phyloP scores from a whole-genome alignment of 2,888 invertebrate species.

The Teinopalpus imperialis region DNA sequence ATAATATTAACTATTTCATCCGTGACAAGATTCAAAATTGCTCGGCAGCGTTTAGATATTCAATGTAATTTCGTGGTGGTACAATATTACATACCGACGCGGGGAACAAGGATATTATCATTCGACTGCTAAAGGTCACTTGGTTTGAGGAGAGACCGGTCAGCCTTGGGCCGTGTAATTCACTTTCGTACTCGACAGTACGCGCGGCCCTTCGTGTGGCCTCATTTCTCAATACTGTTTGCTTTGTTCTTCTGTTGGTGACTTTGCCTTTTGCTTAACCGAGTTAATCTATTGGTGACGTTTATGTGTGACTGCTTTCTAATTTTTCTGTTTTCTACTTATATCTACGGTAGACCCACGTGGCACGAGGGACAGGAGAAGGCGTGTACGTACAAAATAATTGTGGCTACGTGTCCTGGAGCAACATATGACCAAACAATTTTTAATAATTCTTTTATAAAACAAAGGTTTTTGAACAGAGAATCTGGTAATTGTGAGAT shows the following conservation, averaged over 20 bases:
- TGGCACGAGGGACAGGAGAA: no score
- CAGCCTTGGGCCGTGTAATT: conserved; percentile 75
- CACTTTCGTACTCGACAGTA: conserved; percentile 70
- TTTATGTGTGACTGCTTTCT: conserved; percentile 6
- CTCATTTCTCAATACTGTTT: conserved; percentile 69
- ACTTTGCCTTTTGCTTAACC: conserved; percentile 12
- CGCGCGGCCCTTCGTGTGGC: conserved; percentile 70
- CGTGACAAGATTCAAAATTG: conserved; percentile 2
- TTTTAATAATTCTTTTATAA: no score
- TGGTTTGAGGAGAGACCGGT: conserved; percentile 77
- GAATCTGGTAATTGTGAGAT: no score
- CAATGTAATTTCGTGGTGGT: conserved; percentile 52
- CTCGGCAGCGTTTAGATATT: conserved; percentile 28
- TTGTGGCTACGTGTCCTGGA: no score
- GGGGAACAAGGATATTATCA: conserved; percentile 78
- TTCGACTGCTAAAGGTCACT: conserved; percentile 73
- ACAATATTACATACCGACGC: conserved; percentile 54
- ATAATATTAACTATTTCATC: not conserved
- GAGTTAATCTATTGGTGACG: conserved; percentile 7
- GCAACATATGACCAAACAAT: no score
- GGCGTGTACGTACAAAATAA: no score
- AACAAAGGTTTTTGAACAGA: no score
- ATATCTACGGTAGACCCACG: no score
- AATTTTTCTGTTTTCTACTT: no score
- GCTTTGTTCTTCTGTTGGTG: conserved; percentile 52